Percentiles rank a stretch among this genome's conserved stretches.
Evolutionary conservation across 2,797 vertebrate species (phyloP).

Genomic region (Gymnodraco acuticeps): DNA sequence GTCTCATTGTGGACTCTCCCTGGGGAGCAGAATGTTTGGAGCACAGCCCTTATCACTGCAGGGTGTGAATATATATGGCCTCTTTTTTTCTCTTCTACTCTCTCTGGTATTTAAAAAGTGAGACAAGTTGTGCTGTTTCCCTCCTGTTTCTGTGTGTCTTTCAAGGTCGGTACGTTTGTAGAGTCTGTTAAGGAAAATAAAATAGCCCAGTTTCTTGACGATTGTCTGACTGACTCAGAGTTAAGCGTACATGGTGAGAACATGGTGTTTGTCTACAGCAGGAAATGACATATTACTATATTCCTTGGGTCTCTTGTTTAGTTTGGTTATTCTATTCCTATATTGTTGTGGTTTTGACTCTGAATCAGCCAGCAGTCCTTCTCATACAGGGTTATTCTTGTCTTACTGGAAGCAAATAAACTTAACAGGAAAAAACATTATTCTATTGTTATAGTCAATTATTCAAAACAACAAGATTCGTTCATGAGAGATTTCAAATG

Average conservation of each 20-base stretch:
- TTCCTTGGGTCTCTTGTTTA: background rate
- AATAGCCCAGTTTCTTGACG: background rate
- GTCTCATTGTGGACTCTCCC: constrained; percentile 42
- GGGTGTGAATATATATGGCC: constrained; percentile 40
- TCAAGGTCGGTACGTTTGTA: constrained; percentile 1
- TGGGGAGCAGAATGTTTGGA: constrained; percentile 31
- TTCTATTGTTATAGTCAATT: too few species aligned
- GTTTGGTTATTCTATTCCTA: background rate
- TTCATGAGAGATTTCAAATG: too few species aligned
- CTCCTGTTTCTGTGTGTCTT: background rate
- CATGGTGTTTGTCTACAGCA: too few species aligned
- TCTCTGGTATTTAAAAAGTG: constrained; percentile 13
- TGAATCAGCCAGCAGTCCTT: background rate
- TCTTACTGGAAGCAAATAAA: background rate
- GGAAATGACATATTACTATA: too few species aligned
- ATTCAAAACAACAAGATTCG: too few species aligned
- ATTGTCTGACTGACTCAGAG: background rate
- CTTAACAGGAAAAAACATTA: background rate
- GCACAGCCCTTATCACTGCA: constrained; percentile 18
- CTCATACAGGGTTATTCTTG: background rate
- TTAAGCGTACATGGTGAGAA: background rate
- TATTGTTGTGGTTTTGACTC: background rate
- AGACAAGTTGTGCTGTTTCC: background rate
- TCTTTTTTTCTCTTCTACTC: background rate
- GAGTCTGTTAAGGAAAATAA: background rate